These are phyloP conservation scores for Scomber scombrus DNA, from an alignment of 2,113 vertebrate genomes.

Conservation along the genomic window DNA sequence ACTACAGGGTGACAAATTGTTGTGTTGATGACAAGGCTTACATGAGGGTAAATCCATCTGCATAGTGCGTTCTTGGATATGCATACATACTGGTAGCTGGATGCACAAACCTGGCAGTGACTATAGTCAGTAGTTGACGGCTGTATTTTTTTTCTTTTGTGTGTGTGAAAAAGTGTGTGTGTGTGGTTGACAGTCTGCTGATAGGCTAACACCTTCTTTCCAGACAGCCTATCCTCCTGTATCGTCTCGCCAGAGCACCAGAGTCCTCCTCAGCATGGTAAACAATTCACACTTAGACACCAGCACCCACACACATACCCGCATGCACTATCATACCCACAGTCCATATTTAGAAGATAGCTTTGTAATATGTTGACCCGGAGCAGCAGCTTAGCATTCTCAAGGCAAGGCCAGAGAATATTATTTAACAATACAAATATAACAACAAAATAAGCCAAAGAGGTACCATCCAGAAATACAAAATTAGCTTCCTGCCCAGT, in stretches of 20 bases:
- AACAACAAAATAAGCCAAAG: slow-evolving; percentile 27
- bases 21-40: slow-evolving; percentile 39
- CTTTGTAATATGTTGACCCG: slow-evolving; percentile 26
- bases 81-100: slow-evolving; percentile 19
- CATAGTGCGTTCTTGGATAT: slow-evolving; percentile 19
- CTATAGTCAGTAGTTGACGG: slow-evolving; percentile 50
- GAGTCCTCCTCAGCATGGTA: slow-evolving; percentile 60
- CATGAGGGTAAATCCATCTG: slow-evolving; percentile 3
- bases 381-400: slow-evolving; percentile 30
- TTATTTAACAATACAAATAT: slow-evolving; percentile 40
- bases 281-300: slow-evolving; percentile 46
- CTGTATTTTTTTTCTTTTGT: slow-evolving; percentile 41
- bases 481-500: slow-evolving; percentile 44
- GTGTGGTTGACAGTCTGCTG: slow-evolving; percentile 60
- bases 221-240: slow-evolving; percentile 53
- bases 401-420: slow-evolving; percentile 45
- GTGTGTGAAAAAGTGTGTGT: background rate
- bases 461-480: slow-evolving; percentile 34
- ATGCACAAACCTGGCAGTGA: slow-evolving; percentile 20
- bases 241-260: slow-evolving; percentile 28
- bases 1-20: slow-evolving; percentile 43
- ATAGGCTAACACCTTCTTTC: slow-evolving; percentile 66
- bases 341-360: slow-evolving; percentile 23
- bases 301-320: background rate
- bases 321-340: background rate